These are phyloP conservation scores for Agriopis marginaria DNA, from an alignment of 2,888 invertebrate species.

Conservation along the genomic window DNA sequence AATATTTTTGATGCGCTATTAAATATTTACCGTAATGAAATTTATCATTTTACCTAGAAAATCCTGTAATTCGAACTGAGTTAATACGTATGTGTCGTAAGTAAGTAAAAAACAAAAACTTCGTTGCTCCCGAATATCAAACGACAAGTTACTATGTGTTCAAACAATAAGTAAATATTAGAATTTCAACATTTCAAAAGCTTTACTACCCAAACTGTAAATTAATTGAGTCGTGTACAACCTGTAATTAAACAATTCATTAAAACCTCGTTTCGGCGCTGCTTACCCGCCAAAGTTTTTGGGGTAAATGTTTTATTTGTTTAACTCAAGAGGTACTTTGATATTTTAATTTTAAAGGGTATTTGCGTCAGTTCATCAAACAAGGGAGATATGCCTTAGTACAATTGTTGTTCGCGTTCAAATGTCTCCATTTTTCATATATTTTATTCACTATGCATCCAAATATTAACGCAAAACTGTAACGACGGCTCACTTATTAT, in stretches of 20 bases:
- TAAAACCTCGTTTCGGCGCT: slow-evolving; percentile 5
- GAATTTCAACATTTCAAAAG: slow-evolving; percentile 23
- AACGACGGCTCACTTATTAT: too few species aligned
- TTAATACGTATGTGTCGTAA: neutral
- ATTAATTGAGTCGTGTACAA: slow-evolving; percentile 21
- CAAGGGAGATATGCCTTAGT: neutral
- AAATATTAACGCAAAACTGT: too few species aligned
- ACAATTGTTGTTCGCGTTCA: too few species aligned
- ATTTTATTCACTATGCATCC: too few species aligned
- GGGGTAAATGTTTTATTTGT: slow-evolving; percentile 10
- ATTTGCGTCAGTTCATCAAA: neutral
- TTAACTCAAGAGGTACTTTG: neutral
- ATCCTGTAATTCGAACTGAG: slow-evolving; percentile 2
- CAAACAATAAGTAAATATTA: slow-evolving; percentile 15
- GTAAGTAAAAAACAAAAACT: slow-evolving; percentile 11
- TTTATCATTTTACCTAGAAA: neutral
- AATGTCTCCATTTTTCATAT: too few species aligned
- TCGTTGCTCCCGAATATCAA: slow-evolving; percentile 4
- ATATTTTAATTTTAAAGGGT: neutral
- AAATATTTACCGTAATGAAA: neutral
- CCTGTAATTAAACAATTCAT: slow-evolving; percentile 22
- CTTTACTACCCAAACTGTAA: slow-evolving; percentile 13
- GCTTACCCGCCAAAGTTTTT: slow-evolving; percentile 7
- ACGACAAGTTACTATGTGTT: slow-evolving; percentile 17
- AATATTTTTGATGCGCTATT: neutral